Conservation (phyloP, 2,113 vertebrate genomes). For the Rhinoderma darwinii region DNA sequence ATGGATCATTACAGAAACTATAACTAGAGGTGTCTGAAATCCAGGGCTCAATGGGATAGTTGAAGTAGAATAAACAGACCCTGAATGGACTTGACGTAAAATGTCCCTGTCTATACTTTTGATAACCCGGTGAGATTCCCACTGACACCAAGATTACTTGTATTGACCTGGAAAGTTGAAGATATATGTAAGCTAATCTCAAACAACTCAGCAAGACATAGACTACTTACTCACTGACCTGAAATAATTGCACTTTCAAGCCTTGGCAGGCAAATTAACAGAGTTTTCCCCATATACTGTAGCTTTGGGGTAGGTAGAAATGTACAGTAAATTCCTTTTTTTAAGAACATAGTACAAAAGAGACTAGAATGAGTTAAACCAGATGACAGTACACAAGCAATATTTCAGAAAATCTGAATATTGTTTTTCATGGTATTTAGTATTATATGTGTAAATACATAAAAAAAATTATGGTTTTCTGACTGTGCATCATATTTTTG, state of each 20-base stretch:
- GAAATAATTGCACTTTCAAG: slow-evolving; percentile 62
- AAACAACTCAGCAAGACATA: slow-evolving; percentile 52
- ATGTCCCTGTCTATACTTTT: slow-evolving; percentile 41
- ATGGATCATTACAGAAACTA: slow-evolving; percentile 9
- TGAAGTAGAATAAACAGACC: slow-evolving; percentile 54
- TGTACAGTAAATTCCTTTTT: slow-evolving; percentile 28
- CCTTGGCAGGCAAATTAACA: slow-evolving; percentile 57
- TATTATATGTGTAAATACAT: not conserved
- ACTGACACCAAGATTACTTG: slow-evolving; percentile 59
- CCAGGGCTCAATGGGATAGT: not conserved
- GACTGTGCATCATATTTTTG: too few relatives aligned
- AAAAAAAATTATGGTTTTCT: too few relatives aligned
- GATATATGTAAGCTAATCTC: slow-evolving; percentile 53
- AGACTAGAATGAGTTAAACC: slow-evolving; percentile 18
- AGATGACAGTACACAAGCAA: not conserved
- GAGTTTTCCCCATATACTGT: slow-evolving; percentile 5
- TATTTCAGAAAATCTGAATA: not conserved
- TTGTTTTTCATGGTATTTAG: not conserved
- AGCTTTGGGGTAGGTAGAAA: slow-evolving; percentile 43
- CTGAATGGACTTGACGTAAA: slow-evolving; percentile 50
- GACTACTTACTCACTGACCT: slow-evolving; percentile 56
- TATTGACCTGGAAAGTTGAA: slow-evolving; percentile 62
- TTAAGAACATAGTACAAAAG: slow-evolving; percentile 5
- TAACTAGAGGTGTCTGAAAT: slow-evolving; percentile 55
- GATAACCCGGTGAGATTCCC: slow-evolving; percentile 53